Conservation (phyloP, 2,113 vertebrate genomes). For the Taxidea taxus region DNA sequence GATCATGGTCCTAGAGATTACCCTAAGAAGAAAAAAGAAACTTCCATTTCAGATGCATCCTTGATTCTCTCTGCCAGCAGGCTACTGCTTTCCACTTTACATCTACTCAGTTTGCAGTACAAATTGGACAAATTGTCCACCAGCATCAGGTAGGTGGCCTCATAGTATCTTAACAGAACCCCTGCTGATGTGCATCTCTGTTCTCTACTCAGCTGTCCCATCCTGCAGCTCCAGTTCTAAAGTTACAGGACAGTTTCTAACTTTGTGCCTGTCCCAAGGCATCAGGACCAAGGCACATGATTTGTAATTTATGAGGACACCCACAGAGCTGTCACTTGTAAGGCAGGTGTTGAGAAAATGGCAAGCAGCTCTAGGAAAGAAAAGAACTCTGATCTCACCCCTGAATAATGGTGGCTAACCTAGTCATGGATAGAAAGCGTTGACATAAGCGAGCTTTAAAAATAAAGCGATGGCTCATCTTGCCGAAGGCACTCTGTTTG, state of each 20-base stretch:
- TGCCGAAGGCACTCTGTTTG: conserved; percentile 60
- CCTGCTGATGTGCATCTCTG: conserved; percentile 80
- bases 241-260: conserved; percentile 96
- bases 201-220: conserved; percentile 90
- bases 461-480: conserved; percentile 86
- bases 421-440: conserved; percentile 89
- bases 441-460: conserved; percentile 90
- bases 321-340: conserved; percentile 97
- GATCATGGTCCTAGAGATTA: rapidly evolving
- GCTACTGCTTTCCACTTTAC: background rate
- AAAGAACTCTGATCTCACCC: conserved; percentile 95
- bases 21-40: background rate
- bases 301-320: conserved; percentile 96
- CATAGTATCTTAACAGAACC: conserved; percentile 29
- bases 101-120: conserved; percentile 17
- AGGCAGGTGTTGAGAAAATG: conserved; percentile 96
- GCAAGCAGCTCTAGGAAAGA: conserved; percentile 88
- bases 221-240: conserved; percentile 84
- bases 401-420: conserved; percentile 90
- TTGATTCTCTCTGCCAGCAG: background rate
- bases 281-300: conserved; percentile 92
- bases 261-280: conserved; percentile 89
- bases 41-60: background rate
- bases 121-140: conserved; percentile 36
- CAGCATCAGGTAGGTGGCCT: conserved; percentile 45